Percentiles rank a stretch among this genome's conserved stretches.
These are phyloP conservation scores for Eugnorisma glareosa DNA, from an alignment of 2,888 invertebrate genomes.

Conservation along the genomic window DNA sequence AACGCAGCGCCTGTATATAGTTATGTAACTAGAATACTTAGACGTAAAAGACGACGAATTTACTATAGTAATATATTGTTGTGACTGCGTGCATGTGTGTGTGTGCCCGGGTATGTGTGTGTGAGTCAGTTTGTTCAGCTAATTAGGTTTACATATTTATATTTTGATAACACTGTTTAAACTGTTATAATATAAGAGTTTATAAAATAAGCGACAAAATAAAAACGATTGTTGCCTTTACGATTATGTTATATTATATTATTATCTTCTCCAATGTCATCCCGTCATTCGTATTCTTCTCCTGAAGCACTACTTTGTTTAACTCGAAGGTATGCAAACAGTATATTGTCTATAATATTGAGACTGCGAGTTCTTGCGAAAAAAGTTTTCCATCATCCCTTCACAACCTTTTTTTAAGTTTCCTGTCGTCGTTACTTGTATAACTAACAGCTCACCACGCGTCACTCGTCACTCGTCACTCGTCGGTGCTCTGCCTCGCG, in stretches of 20 bases:
- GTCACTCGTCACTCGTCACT: background rate
- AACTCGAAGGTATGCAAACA: background rate
- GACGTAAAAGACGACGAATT: constrained; percentile 77
- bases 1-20: constrained; percentile 50
- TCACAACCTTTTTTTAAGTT: constrained; percentile 29
- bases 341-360: background rate
- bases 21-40: constrained; percentile 48
- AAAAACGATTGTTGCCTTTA: constrained; percentile 67
- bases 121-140: constrained; percentile 59
- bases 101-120: constrained; percentile 38
- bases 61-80: constrained; percentile 78
- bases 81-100: constrained; percentile 51
- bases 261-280: constrained; percentile 11
- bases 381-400: background rate
- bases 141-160: constrained; percentile 72
- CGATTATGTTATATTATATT: constrained; percentile 36
- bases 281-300: background rate
- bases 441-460: background rate
- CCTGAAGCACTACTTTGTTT: background rate
- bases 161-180: constrained; percentile 72
- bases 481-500: background rate
- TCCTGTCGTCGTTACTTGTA: constrained; percentile 30
- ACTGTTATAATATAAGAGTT: constrained; percentile 67
- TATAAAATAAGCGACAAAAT: constrained; percentile 69
- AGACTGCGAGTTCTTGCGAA: background rate